Percentiles rank a stretch among this genome's conserved stretches.
Evolutionary conservation across 2,113 vertebrate species (phyloP).

Genomic region (Mobula birostris): DNA sequence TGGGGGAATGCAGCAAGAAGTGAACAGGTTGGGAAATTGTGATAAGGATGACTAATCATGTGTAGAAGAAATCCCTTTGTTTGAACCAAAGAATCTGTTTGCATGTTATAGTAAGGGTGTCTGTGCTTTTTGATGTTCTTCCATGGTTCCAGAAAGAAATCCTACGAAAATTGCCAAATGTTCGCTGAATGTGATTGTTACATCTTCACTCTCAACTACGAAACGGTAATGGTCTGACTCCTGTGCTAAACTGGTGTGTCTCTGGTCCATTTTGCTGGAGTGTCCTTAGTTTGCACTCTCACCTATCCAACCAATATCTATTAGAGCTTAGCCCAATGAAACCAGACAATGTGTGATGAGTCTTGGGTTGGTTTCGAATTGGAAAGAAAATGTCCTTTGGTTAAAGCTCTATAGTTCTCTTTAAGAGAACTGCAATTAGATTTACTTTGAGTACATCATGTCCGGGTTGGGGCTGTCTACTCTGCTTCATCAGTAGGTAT

Average conservation of each 20-base stretch:
- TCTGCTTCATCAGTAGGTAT: no score
- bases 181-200: not conserved
- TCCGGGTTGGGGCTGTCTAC: no score
- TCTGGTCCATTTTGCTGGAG: not conserved
- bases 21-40: not conserved
- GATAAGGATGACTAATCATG: not conserved
- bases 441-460: no score
- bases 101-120: not conserved
- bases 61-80: not conserved
- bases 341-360: no score
- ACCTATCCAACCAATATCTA: not conserved
- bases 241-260: not conserved
- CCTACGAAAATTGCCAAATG: not conserved
- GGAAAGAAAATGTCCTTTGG: no score
- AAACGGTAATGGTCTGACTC: not conserved
- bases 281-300: not conserved
- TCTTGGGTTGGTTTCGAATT: no score
- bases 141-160: not conserved
- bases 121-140: not conserved
- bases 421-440: no score
- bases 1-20: no score
- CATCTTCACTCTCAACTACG: not conserved
- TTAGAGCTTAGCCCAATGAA: no score
- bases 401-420: no score
- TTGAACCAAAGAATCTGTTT: not conserved